Evolutionary conservation across 1,140 invertebrate genomes (phyloP).

Genomic region (Drosophila eugracilis): DNA sequence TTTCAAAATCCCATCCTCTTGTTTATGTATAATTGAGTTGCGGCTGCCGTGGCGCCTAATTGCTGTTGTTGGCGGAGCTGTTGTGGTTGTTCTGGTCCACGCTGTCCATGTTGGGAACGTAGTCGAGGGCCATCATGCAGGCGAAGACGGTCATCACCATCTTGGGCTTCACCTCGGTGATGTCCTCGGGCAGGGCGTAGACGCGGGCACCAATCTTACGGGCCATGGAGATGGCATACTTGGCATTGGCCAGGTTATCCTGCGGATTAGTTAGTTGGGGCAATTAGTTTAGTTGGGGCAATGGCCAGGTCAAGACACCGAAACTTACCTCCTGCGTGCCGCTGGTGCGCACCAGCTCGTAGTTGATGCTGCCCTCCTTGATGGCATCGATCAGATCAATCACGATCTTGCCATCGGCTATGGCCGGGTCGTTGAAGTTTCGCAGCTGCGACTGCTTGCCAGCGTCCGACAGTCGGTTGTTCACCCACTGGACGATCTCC

Average conservation of each 20-base stretch:
- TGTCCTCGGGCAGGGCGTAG: slow-evolving; percentile 99
- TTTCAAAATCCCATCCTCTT: slow-evolving; percentile 5
- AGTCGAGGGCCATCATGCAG: slow-evolving; percentile 98
- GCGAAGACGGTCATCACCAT: slow-evolving; percentile 99
- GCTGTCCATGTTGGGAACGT: slow-evolving; percentile 93
- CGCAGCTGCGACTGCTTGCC: slow-evolving; percentile 92
- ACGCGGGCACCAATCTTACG: slow-evolving; percentile 98
- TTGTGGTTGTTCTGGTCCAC: slow-evolving; percentile 83
- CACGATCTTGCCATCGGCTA: slow-evolving; percentile 94
- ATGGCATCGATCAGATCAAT: slow-evolving; percentile 98
- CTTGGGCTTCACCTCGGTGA: slow-evolving; percentile 98
- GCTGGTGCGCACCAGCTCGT: slow-evolving; percentile 93
- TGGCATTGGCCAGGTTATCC: slow-evolving; percentile 98
- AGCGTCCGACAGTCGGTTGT: slow-evolving; percentile 93
- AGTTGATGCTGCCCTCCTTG: slow-evolving; percentile 97
- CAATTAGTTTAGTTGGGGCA: neutral
- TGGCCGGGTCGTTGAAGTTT: slow-evolving; percentile 94
- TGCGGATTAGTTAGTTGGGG: slow-evolving; percentile 85
- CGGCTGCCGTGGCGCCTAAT: slow-evolving; percentile 30
- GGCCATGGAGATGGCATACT: slow-evolving; percentile 99
- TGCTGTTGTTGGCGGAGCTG: slow-evolving; percentile 70
- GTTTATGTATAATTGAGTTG: slow-evolving; percentile 46
- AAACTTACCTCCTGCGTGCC: slow-evolving; percentile 91
- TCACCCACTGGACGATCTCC: slow-evolving; percentile 98
- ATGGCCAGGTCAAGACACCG: neutral